Evolutionary conservation across 2,888 invertebrate genomes (phyloP), one percentile per base, ranked within the genome.

Genomic region (Nomada goodeniana): DNA sequence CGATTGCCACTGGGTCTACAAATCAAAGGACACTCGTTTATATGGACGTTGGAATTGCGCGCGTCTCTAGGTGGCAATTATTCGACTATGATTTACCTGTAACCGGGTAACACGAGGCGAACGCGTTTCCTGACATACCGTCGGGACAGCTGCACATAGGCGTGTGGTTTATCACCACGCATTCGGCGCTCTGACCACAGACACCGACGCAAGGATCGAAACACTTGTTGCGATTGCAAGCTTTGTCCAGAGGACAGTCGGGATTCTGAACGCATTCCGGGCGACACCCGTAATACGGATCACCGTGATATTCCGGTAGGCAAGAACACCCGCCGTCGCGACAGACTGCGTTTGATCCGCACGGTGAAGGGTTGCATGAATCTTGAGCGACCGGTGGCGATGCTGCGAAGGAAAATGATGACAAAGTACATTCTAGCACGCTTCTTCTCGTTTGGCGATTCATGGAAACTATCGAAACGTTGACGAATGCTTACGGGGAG

Each of bases 251-350:
- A 1, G 96, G 94, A 92, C 98, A 98, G 90, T 98, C 97, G 0
- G 96, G 95, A 91, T 96, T 97, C 13, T 96, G 94, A 0, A 97
- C 95, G 93, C 98, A 98, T 94, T 97, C 97, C 2, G 97, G 97
- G 84, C 97, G 95, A 92, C 97, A 97, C 68, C 96, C 96, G 70
- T 95, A 95, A 60, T 92, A 93, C 2, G 94, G 94, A 85, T 94
- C 93, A 20, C 94, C 94, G 9, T 85, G 90, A 75, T 93, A 92
- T 77, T 92, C 92, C 13, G 92, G 86, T 64, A 94, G 84, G 85
- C 94, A 94, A 0, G 90, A 88, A 75, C 93, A 93, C 5, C 75
- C 71, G 10, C 93, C 92, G 42, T 93, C 91, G 71, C 91, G 92
- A 90, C 97, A 97, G 83, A 95, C 93, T 1, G 97, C 95, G 90